These are phyloP conservation scores for Protonemura montana DNA, from an alignment of 2,888 invertebrate species.

Conservation along the genomic window DNA sequence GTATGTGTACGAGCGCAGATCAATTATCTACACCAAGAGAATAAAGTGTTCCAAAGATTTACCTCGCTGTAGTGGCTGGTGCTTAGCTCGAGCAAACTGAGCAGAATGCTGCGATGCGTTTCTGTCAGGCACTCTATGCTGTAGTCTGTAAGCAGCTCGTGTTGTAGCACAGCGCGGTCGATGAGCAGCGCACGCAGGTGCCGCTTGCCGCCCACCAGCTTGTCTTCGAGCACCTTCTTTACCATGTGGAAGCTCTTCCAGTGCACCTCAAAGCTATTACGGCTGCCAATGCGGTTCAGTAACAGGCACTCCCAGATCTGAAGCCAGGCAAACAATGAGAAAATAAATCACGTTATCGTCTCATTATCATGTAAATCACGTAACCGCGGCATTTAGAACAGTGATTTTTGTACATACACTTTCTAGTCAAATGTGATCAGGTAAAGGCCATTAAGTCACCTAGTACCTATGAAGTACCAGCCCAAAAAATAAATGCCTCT, in stretches of 20 bases:
- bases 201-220: conserved; percentile 67
- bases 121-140: conserved; percentile 64
- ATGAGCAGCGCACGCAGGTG: conserved; percentile 70
- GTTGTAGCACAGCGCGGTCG: conserved; percentile 72
- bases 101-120: conserved; percentile 68
- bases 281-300: conserved; percentile 63
- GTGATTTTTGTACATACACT: no score
- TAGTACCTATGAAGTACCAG: no score
- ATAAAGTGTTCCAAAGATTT: conserved; percentile 39
- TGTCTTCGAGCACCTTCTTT: conserved; percentile 70
- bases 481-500: no score
- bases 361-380: no score
- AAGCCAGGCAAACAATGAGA: neutral
- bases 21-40: no score
- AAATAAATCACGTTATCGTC: no score
- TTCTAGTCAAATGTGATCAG: no score
- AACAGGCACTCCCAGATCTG: conserved; percentile 74
- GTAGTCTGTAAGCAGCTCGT: conserved; percentile 62
- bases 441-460: no score
- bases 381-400: no score
- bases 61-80: conserved; percentile 75
- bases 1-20: no score
- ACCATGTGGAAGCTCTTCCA: conserved; percentile 72
- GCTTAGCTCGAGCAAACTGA: conserved; percentile 69
- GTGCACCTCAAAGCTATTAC: conserved; percentile 68